phyloP scores from a whole-genome alignment of 2,888 invertebrate genomes.

The Noctua janthe region DNA sequence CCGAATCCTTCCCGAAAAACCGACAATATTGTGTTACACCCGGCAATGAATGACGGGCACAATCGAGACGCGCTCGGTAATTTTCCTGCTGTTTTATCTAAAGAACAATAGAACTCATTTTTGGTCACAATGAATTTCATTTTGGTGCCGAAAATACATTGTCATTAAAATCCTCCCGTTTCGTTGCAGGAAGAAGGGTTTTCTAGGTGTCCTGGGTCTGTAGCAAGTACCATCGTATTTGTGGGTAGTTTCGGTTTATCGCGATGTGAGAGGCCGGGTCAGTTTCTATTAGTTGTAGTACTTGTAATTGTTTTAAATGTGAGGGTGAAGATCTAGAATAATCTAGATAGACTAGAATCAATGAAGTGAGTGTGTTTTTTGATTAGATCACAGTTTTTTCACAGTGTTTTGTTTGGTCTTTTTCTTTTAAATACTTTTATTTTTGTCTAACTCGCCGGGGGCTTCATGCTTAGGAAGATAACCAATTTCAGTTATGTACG shows the following conservation, averaged over 20 bases:
- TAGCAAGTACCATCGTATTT: constrained; percentile 53
- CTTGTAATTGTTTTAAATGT: constrained; percentile 29
- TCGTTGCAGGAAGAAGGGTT: constrained; percentile 31
- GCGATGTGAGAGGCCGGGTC: neutral
- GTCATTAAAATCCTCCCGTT: constrained; percentile 82
- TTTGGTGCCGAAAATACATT: constrained; percentile 84
- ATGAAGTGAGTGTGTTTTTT: neutral
- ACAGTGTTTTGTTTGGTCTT: neutral
- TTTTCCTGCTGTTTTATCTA: constrained; percentile 88
- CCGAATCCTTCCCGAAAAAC: constrained; percentile 69
- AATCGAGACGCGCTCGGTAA: constrained; percentile 81
- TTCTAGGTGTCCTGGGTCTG: constrained; percentile 37
- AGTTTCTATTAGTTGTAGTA: neutral
- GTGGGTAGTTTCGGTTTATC: constrained; percentile 8
- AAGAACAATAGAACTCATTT: constrained; percentile 88
- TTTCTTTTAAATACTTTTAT: neutral
- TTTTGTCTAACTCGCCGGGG: too few species aligned
- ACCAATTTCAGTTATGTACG: neutral
- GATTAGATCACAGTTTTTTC: neutral
- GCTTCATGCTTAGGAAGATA: too few species aligned
- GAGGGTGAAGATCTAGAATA: neutral
- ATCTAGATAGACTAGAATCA: neutral
- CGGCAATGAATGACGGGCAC: constrained; percentile 82
- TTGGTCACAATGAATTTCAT: constrained; percentile 86
- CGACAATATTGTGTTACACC: constrained; percentile 82